Evolutionary conservation across 2,113 vertebrate genomes (phyloP), one percentile per base, ranked within the genome.

Genomic region (Gopherus flavomarginatus): DNA sequence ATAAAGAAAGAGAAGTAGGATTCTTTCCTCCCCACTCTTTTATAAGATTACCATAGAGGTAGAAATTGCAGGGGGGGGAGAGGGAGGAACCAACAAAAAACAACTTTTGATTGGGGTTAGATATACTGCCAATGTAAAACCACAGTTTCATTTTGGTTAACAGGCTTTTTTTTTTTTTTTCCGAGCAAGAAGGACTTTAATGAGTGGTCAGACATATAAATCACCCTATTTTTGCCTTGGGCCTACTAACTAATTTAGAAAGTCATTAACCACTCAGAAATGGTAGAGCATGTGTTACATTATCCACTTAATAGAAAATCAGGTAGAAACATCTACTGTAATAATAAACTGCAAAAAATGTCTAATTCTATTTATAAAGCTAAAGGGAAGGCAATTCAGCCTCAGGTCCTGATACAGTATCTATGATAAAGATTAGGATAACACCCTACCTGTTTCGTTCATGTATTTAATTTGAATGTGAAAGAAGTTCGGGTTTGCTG

Each of bases 221-320:
- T 86, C 87, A 91, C 91, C 65, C 91, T 8, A 72, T 97, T 92
- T 94, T 96, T 97, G 97, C 97, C 97, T 96, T 93, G 89, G 94
- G 98, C 95, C 81, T 89, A 96, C 95, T 89, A 94, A 97, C 95
- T 96, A 91, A 97, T 98, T 97, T 97, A 96, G 96, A 90, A 95
- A 96, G 88, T 93, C 94, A 97, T 98, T 98, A 97, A 88, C 95
- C 93, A 86, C 95, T 92, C 93, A 89, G 90, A 90, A 94, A 90
- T 85, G 94, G 92, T 44, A 96, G 80, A 97, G 38, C 53, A n/a
- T 90, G 78, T 90, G 92, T 88, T 89, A 44, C 4, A 7, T 82
- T 87, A 59, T 89, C 78, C 91, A 93, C 75, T 81, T 96, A 96
- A 96, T 97, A 91, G 88, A 87, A 96, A 97, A 97, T 96, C 87